phyloP scores from a whole-genome alignment of 2,888 invertebrate species.

The Melikaiella ostensackeni region DNA sequence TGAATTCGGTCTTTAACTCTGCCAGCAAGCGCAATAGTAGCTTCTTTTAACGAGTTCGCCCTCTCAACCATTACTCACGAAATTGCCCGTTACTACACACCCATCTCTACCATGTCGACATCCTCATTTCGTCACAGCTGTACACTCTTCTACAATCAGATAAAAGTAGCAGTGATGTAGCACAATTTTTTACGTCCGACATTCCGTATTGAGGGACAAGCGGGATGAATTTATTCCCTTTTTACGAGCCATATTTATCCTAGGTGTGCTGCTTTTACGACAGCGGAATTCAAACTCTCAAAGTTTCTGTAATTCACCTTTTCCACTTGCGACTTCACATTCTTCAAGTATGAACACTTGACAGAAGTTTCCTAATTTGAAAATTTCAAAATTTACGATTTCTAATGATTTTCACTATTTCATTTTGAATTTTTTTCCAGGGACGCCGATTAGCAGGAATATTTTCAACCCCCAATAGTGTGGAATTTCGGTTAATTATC shows the following conservation, averaged over 20 bases:
- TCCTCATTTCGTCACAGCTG: neutral
- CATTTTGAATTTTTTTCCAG: no score
- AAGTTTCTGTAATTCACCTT: neutral
- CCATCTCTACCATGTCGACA: slow-evolving; percentile 1
- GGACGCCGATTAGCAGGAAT: no score
- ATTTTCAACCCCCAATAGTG: no score
- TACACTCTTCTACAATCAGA: slow-evolving; percentile 16
- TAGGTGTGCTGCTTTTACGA: neutral
- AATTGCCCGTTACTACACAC: slow-evolving; percentile 21
- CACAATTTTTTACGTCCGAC: slow-evolving; percentile 25
- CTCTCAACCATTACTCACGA: slow-evolving; percentile 25
- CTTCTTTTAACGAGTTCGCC: slow-evolving; percentile 29
- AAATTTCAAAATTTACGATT: no score
- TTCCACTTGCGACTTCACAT: no score
- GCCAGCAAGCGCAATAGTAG: slow-evolving; percentile 6
- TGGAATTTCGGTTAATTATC: no score
- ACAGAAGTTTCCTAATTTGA: no score
- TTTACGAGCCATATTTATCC: slow-evolving; percentile 15
- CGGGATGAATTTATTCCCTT: slow-evolving; percentile 14
- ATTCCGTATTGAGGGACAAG: slow-evolving; percentile 14
- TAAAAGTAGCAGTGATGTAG: slow-evolving; percentile 27
- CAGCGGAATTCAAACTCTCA: neutral
- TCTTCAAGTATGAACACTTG: no score
- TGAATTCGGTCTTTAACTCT: slow-evolving; percentile 34
- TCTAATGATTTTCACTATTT: no score